Base-by-base conservation (phyloP, 2,113 vertebrate genomes). In the Channa maculata region DNA sequence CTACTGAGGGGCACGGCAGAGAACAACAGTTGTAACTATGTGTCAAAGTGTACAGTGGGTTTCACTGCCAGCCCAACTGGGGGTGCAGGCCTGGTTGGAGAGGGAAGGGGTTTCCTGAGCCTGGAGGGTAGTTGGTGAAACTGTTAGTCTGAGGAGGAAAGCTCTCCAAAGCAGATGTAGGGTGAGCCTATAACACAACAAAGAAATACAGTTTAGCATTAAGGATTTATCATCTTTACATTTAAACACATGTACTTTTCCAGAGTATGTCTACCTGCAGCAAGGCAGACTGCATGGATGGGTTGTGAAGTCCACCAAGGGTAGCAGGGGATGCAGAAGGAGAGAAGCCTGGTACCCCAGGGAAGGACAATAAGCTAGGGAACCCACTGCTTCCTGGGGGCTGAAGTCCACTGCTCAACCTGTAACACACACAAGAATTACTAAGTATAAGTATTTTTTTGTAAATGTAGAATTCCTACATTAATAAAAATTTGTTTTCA, bases 11-110 rank as follows among this genome's bases (percentile, higher is more conserved):
- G 51, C n/a, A 43, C 38, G 57, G 36, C 3, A 8, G 8, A 44
- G 24, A 53, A 38, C 2, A 6, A 15, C 6, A 5, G 48, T 13
- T 34, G 57, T 77, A 12, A 44, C 13, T n/a, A 8, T 50, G n/a
- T 82, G 58, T 75, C 7, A 44, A 66, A 58, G 43, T 12, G 33
- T 46, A 46, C 5, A 37, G 60, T 44, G 24, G 15, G 45, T 45
- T 72, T 94, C 94, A 99, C 88, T 98, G 98, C 98, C 98, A 99
- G 58, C 97, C 97, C 77, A 96, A 93, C 89, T 97, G 96, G 3
- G 96, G 97, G 78, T 95, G 94, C 59, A 99, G 93, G 77, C 96
- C 94, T 6, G 97, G 95, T 37, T 98, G 98, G 77, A 99, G 90
- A 48, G 96, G 90, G 89, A 98, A 99, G 4, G 96, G 95, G 43